phyloP scores from a whole-genome alignment of 2,113 vertebrate species.

The Eudorcas thomsonii region DNA sequence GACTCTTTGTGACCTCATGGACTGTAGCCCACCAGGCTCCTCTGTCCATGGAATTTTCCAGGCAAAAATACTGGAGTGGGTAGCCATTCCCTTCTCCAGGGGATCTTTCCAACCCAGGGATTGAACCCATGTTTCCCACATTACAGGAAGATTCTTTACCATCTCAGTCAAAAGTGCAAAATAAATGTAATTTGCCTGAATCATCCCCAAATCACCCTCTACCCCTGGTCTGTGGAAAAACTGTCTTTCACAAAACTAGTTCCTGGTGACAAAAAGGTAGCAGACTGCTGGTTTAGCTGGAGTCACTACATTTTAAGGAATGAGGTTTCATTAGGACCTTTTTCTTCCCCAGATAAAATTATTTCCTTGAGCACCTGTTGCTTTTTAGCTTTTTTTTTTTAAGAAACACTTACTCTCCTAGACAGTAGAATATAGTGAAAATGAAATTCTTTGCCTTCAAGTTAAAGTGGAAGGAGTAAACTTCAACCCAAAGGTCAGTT shows the following conservation, averaged over 20 bases:
- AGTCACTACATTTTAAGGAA: neutral
- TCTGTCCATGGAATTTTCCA: neutral
- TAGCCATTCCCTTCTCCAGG: neutral
- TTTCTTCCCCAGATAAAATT: neutral
- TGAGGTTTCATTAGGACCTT: neutral
- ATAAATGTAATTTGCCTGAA: neutral
- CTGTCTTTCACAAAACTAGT: neutral
- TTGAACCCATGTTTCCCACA: neutral
- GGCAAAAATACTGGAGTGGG: neutral
- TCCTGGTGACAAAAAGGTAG: neutral
- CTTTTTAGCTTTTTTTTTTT: neutral
- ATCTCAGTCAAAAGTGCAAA: neutral
- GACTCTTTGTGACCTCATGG: neutral
- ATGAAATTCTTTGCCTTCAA: neutral
- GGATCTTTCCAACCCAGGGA: neutral
- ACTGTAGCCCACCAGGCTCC: neutral
- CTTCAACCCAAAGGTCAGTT: neutral
- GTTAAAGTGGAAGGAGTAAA: neutral
- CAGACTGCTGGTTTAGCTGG: neutral
- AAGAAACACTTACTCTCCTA: neutral
- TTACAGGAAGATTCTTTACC: neutral
- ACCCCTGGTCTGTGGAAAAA: neutral
- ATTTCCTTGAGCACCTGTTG: neutral
- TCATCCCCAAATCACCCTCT: neutral
- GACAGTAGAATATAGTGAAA: neutral